Base-by-base conservation (phyloP, 2,888 invertebrate genomes). In the Andrena chrysosceles region DNA sequence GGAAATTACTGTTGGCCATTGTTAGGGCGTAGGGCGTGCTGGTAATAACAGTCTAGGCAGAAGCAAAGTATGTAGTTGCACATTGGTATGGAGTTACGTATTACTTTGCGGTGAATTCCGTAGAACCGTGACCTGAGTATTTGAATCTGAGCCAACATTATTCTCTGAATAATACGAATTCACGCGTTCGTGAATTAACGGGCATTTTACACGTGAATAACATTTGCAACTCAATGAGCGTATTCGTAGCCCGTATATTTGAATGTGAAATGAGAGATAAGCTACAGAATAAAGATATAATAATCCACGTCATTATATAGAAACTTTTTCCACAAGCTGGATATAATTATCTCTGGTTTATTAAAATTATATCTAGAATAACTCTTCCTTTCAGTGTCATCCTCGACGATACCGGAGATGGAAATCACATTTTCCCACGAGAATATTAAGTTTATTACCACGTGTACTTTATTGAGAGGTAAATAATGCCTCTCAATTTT, bases 11-110 rank as follows among this genome's bases (percentile, higher is more conserved):
- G 2, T 7, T 8, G 20, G 2, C 2, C 23, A 16, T 66, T 26
- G n/a, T 35, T 23, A 31, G 16, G 10, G 10, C 31, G 20, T 31
- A 8, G 3, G 52, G 33, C 8, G n/a, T 20, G 31, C 67, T 20
- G 31, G 3, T 33, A 68, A 33, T 16, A 33, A 13, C 23, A 0
- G 20, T 20, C 0, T 31, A 7, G 7, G 33, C 33, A 33, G n/a
- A 48, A 63, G 42, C 42, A 76, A 69, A 35, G 49, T 52, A 42
- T 42, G 42, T 42, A 42, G 68, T 59, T 35, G 29, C 70, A 48
- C 56, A 64, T 67, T 77, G 77, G 80, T 77, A 79, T 68, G 64
- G 59, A 31, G 33, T 63, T 73, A 59, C 72, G 83, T 83, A 86
- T 86, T 83, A 85, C 84, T 83, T 84, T 77, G 33, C 20, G 20